Evolutionary conservation across 2,888 invertebrate species (phyloP), one percentile per base, ranked within the genome.

Genomic region (Abrostola triplasia): DNA sequence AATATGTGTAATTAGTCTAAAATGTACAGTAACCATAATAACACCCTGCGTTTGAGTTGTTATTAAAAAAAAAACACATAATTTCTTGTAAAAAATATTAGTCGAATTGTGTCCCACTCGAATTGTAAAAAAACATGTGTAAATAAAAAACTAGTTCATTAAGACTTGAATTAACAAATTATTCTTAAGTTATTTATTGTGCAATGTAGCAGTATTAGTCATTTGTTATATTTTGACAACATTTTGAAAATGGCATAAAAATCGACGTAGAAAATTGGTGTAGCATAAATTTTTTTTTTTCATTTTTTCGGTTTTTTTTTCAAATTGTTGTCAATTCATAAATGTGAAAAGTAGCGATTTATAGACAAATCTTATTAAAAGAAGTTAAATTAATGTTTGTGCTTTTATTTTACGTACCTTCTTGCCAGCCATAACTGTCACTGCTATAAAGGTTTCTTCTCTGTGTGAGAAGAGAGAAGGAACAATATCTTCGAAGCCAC

Each of bases 151-250:
- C 82, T 84, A 86, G 86, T 83, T 86, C 79, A 24, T 24, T 86
- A 84, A 75, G 82, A 70, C 76, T 65, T 78, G 80, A 78, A 79
- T 78, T 82, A 86, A 84, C 84, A 85, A 85, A 81, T 81, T 83
- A 84, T 67, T 80, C 70, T 83, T 93, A 93, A 94, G 92, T 92
- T 92, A 94, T 94, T 94, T 94, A 94, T 94, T 94, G 94, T 94
- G 94, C 94, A 94, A 94, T 94, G 89, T 94, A 94, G 93, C 93
- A 93, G 93, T 93, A 94, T 93, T 93, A 92, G 89, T 81, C 82
- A 83, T 83, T 80, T 65, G 50, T 77, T 73, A 70, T 80, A 76
- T 73, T 79, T 88, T 87, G 85, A 81, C 82, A 83, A 84, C 86
- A 88, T 78, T 82, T 82, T 86, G 81, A 67, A 73, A 67, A 40